Conservation (phyloP, 1,140 invertebrate genomes). For the Spodoptera frugiperda region DNA sequence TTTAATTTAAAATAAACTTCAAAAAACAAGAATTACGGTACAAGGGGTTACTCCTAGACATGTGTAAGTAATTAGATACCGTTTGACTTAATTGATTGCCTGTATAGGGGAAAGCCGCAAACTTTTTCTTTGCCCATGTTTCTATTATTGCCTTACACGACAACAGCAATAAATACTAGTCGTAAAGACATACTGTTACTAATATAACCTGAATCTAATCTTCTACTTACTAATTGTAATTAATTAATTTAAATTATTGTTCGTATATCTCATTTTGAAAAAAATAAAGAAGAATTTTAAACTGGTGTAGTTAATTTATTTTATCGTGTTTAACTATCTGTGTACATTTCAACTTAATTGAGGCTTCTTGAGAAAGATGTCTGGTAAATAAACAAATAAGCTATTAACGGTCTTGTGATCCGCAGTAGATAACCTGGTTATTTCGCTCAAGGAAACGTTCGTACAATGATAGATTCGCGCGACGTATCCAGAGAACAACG, state of each 20-base stretch:
- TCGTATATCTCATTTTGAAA: neutral
- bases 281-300: neutral
- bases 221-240: slow-evolving; percentile 5
- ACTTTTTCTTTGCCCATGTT: neutral
- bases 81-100: slow-evolving; percentile 15
- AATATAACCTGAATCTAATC: slow-evolving; percentile 7
- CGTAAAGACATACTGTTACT: neutral
- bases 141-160: slow-evolving; percentile 11
- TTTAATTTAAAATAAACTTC: no score
- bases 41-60: neutral
- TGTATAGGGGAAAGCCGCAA: neutral
- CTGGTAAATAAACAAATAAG: slow-evolving; percentile 10
- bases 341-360: no score
- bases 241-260: neutral
- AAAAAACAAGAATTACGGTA: no score
- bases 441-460: slow-evolving; percentile 14
- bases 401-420: slow-evolving; percentile 14
- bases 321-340: neutral
- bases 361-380: neutral
- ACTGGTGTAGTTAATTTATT: neutral
- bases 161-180: slow-evolving; percentile 4
- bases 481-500: slow-evolving; percentile 10
- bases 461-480: slow-evolving; percentile 29
- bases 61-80: slow-evolving; percentile 1
- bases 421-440: slow-evolving; percentile 13